phyloP scores from a whole-genome alignment of 1,140 invertebrate species.

The Oryzaephilus surinamensis region DNA sequence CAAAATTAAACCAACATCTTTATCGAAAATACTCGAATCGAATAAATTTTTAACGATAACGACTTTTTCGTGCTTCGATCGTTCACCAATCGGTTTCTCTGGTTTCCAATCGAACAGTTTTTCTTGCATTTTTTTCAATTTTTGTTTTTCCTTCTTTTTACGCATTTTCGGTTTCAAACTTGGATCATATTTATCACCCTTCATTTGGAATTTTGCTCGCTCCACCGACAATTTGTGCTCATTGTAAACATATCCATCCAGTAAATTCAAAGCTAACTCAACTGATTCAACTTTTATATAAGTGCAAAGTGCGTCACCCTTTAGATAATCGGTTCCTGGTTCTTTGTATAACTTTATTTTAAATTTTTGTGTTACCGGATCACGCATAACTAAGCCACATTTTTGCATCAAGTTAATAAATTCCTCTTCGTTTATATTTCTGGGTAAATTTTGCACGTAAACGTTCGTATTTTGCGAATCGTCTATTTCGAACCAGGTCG shows the following conservation, averaged over 20 bases:
- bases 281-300: constrained; percentile 98
- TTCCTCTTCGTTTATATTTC: constrained; percentile 81
- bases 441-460: constrained; percentile 88
- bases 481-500: constrained; percentile 88
- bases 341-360: constrained; percentile 94
- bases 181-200: constrained; percentile 88
- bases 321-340: constrained; percentile 66
- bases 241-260: constrained; percentile 79
- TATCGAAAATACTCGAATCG: constrained; percentile 79
- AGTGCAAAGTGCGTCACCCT: constrained; percentile 94
- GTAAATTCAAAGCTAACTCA: constrained; percentile 78
- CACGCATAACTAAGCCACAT: constrained; percentile 90
- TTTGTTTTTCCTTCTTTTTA: constrained; percentile 80
- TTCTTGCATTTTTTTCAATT: constrained; percentile 86
- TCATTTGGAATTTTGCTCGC: constrained; percentile 88
- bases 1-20: constrained; percentile 75
- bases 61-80: constrained; percentile 77
- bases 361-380: constrained; percentile 69
- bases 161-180: constrained; percentile 86
- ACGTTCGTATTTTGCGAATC: constrained; percentile 93
- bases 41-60: constrained; percentile 95
- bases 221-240: constrained; percentile 80
- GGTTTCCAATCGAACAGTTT: constrained; percentile 96
- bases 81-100: constrained; percentile 74
- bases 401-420: constrained; percentile 89